Percentiles rank a stretch among this genome's conserved stretches.
Conservation (phyloP, 2,888 invertebrate genomes). For the Margaritifera margaritifera region DNA sequence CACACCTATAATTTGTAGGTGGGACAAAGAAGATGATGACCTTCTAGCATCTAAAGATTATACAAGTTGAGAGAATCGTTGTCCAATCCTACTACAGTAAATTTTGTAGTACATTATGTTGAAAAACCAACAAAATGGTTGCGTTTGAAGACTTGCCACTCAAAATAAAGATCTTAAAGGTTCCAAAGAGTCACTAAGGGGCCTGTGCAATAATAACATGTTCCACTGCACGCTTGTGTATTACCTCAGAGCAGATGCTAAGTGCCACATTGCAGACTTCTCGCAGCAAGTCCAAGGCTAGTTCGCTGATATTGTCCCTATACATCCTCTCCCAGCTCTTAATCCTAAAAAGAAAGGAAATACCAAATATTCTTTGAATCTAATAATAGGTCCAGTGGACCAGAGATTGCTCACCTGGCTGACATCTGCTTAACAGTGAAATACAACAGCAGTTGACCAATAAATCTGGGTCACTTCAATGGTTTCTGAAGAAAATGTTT, state of each 20-base stretch:
- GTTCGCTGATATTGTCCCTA: constrained; percentile 33
- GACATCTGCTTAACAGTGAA: no score
- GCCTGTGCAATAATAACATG: background rate
- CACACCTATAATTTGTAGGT: no score
- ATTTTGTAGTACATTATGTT: no score
- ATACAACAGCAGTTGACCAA: no score
- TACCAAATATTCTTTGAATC: constrained; percentile 1
- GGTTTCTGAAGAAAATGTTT: no score
- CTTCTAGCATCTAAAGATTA: no score
- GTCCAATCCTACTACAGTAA: no score
- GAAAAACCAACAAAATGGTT: no score
- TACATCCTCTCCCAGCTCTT: constrained; percentile 20
- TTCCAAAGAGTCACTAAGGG: no score
- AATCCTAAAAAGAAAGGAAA: constrained; percentile 5
- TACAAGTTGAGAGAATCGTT: no score
- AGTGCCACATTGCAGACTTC: constrained; percentile 44
- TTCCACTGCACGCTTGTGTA: background rate
- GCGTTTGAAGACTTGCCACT: background rate
- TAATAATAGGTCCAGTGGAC: background rate
- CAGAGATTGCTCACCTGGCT: background rate
- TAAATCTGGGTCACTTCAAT: no score
- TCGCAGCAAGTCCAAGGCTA: constrained; percentile 46
- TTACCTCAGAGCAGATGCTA: constrained; percentile 52
- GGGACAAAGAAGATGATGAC: no score
- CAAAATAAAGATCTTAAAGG: background rate